These are phyloP conservation scores for Hyppa rectilinea DNA, from an alignment of 2,888 invertebrate genomes.

Conservation along the genomic window DNA sequence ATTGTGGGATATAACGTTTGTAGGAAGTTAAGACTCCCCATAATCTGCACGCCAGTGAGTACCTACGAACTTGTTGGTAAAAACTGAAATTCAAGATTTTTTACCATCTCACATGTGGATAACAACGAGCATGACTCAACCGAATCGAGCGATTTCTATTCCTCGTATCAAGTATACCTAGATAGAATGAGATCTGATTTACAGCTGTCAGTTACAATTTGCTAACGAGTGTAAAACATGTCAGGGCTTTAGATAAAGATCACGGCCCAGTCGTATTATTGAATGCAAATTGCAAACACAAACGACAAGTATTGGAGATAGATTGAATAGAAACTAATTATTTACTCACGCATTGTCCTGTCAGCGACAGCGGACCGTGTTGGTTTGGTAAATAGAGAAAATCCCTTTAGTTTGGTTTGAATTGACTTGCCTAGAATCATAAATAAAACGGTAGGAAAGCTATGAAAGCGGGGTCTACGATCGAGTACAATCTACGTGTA, in stretches of 20 bases:
- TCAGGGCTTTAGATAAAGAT: constrained; percentile 85
- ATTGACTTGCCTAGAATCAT: constrained; percentile 62
- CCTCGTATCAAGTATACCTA: constrained; percentile 55
- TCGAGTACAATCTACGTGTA: constrained; percentile 22
- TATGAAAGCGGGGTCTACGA: constrained; percentile 40
- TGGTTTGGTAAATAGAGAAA: constrained; percentile 73
- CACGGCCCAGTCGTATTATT: constrained; percentile 81
- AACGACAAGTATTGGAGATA: constrained; percentile 75
- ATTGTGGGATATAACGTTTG: background rate
- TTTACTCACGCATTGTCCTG: constrained; percentile 84
- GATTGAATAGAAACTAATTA: constrained; percentile 81
- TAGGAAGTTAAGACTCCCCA: background rate
- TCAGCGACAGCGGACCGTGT: constrained; percentile 70
- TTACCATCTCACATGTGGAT: background rate
- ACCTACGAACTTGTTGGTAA: background rate
- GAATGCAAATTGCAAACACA: constrained; percentile 84
- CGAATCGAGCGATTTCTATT: constrained; percentile 70
- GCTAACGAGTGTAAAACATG: constrained; percentile 86
- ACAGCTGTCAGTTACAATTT: constrained; percentile 86
- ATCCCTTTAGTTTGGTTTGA: constrained; percentile 66
- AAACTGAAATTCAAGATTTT: background rate
- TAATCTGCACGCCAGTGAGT: background rate
- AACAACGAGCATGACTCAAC: constrained; percentile 28
- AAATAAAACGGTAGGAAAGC: constrained; percentile 59
- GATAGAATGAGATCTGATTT: constrained; percentile 79